Conservation (phyloP, 2,797 vertebrate species). For the Aulostomus chinensis region DNA sequence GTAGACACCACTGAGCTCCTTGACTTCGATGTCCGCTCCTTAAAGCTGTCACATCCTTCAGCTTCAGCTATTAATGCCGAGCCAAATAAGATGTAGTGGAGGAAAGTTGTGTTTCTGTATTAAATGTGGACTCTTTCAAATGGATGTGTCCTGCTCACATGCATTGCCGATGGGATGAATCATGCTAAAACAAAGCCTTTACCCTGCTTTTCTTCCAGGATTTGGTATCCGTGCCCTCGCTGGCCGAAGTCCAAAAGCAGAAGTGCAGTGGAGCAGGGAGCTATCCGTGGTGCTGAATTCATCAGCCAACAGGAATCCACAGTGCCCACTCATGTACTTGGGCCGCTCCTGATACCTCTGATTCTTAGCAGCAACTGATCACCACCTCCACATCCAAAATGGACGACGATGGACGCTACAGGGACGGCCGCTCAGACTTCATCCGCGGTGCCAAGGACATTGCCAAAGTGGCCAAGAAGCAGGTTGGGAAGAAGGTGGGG, state of each 20-base stretch:
- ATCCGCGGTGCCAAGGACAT: conserved; percentile 97
- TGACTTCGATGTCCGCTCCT: conserved; percentile 24
- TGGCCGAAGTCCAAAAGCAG: conserved; percentile 22
- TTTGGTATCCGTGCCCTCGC: conserved; percentile 9
- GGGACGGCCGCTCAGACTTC: conserved; percentile 89
- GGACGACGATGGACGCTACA: conserved; percentile 90
- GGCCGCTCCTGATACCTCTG: conserved; percentile 64
- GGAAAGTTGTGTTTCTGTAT: conserved; percentile 1
- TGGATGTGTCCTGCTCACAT: not conserved
- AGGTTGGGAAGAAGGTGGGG: conserved; percentile 91
- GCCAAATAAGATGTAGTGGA: conserved; percentile 1
- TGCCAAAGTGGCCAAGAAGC: conserved; percentile 94
- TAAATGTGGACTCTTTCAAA: conserved; percentile 13
- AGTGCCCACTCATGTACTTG: conserved; percentile 65
- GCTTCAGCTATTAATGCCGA: conserved; percentile 15
- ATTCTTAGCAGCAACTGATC: conserved; percentile 46
- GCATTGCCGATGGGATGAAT: conserved; percentile 2
- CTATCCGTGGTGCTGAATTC: conserved; percentile 65
- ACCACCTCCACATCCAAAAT: conserved; percentile 67
- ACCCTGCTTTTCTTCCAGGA: conserved; percentile 45
- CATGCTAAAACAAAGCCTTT: conserved; percentile 20
- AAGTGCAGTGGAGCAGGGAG: conserved; percentile 42
- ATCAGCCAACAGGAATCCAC: conserved; percentile 28
- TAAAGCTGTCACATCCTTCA: conserved; percentile 26
- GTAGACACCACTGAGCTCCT: conserved; percentile 15